Evolutionary conservation across 2,888 invertebrate species (phyloP), one percentile per base, ranked within the genome.

Genomic region (Oegoconia quadripuncta): DNA sequence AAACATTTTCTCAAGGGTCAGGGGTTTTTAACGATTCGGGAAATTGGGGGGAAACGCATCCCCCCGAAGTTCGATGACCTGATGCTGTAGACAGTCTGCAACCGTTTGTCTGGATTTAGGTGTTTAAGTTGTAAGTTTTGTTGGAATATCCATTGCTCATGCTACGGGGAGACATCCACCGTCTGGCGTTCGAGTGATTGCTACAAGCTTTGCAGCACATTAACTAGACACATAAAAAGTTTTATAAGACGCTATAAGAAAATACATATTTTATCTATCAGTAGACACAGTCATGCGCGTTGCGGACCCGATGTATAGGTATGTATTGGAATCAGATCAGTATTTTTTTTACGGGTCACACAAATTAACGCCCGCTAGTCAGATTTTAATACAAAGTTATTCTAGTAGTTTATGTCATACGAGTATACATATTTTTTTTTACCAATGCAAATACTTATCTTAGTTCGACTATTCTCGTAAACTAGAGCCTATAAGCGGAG

Each of bases 61-160:
- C 29, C 41, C 42, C 42, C 41, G 41, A 25, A 44, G 64, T 50
- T 60, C 63, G 48, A 47, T 45, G 63, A 62, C 63, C 66, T 48
- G 53, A 44, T 53, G 42, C 46, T 48, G 52, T 42, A 49, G 53
- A 53, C 53, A 40, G 52, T 55, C 52, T 46, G 50, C 49, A 44
- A 37, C 37, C 51, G 41, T 51, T 50, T 48, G 54, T 53, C 57
- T 54, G 56, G 55, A 46, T 50, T 59, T 46, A 42, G 49, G 42
- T 39, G 34, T 42, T 46, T 50, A 50, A 51, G 38, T 52, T 48
- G 49, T 48, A 47, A 54, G 53, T 52, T 53, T 45, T 42, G 39
- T 32, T 46, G 33, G 49, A 51, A 50, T 39, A 46, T 40, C 42
- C 44, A 46, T 50, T 49, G 47, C 47, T 54, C 46, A 45, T 48